Percentiles rank a stretch among this genome's conserved stretches.
Evolutionary conservation across 1,140 invertebrate genomes (phyloP).

Genomic region (Apis laboriosa): DNA sequence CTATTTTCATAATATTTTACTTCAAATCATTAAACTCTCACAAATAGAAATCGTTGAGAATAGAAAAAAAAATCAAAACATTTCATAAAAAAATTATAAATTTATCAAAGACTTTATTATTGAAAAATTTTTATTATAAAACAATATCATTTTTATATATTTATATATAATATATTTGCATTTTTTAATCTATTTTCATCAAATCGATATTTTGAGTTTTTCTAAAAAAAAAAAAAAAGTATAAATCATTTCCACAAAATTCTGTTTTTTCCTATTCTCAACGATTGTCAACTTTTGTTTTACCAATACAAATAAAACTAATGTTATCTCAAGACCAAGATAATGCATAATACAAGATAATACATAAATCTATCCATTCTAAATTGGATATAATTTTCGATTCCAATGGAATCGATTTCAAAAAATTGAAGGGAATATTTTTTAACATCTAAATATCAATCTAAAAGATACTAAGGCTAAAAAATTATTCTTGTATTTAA

Average conservation of each 20-base stretch:
- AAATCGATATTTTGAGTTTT: not conserved
- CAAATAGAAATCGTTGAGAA: not conserved
- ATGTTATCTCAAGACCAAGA: not conserved
- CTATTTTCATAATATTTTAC: not conserved
- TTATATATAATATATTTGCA: too few species aligned
- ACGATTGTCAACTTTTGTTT: not conserved
- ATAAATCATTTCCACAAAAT: not conserved
- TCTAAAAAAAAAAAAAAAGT: not conserved
- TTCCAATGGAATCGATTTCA: not conserved
- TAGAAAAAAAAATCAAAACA: not conserved
- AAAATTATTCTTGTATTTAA: slow-evolving; percentile 28
- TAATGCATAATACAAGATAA: not conserved
- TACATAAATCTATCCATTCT: not conserved
- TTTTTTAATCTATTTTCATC: not conserved
- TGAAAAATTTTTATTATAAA: not conserved
- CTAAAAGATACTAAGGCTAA: not conserved
- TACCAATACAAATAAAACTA: not conserved
- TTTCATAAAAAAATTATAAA: too few species aligned
- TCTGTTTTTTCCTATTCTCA: not conserved
- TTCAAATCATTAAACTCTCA: too few species aligned
- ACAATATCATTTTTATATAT: too few species aligned
- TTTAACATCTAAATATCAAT: slow-evolving; percentile 4
- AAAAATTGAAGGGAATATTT: slow-evolving; percentile 5
- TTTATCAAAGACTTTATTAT: not conserved
- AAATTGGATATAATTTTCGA: not conserved